A percentile compares a stretch with the other conserved stretches of the same genome.
phyloP scores from a whole-genome alignment of 2,797 vertebrate genomes.

The Geotrypetes seraphini region DNA sequence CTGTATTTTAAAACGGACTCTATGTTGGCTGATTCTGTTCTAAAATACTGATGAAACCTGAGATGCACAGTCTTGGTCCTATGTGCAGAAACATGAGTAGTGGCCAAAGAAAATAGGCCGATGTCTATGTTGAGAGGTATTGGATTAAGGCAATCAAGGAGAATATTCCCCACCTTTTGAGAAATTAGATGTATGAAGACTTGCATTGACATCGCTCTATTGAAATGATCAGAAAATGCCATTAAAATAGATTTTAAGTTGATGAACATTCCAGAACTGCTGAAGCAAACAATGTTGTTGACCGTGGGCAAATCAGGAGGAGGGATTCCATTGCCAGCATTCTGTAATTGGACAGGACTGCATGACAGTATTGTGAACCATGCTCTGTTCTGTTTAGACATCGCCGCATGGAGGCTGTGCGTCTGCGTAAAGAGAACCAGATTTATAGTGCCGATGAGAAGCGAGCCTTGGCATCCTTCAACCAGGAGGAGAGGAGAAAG shows the following conservation, averaged over 20 bases:
- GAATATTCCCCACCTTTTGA: no score
- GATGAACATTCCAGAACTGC: no score
- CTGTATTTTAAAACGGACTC: no score
- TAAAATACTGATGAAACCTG: no score
- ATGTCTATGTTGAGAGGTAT: no score
- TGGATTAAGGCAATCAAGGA: no score
- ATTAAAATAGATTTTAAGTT: background rate
- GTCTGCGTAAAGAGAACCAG: slow-evolving; percentile 97
- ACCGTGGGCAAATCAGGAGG: no score
- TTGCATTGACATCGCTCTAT: slow-evolving; percentile 2
- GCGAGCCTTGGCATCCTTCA: slow-evolving; percentile 89
- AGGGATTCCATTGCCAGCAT: background rate
- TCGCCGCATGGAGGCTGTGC: slow-evolving; percentile 95
- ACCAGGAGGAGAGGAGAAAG: slow-evolving; percentile 91
- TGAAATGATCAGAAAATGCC: slow-evolving; percentile 7
- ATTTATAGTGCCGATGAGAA: slow-evolving; percentile 96
- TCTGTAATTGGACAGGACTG: background rate
- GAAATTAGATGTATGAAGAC: slow-evolving; percentile 4
- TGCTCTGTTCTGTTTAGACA: slow-evolving; percentile 63
- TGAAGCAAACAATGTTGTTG: no score
- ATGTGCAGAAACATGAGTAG: no score
- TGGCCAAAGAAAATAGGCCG: no score
- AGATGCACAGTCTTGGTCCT: no score
- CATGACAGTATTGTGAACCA: background rate
- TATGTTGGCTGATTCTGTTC: no score